These are phyloP conservation scores for Aythya baeri DNA, from an alignment of 2,113 vertebrate species.

Conservation along the genomic window DNA sequence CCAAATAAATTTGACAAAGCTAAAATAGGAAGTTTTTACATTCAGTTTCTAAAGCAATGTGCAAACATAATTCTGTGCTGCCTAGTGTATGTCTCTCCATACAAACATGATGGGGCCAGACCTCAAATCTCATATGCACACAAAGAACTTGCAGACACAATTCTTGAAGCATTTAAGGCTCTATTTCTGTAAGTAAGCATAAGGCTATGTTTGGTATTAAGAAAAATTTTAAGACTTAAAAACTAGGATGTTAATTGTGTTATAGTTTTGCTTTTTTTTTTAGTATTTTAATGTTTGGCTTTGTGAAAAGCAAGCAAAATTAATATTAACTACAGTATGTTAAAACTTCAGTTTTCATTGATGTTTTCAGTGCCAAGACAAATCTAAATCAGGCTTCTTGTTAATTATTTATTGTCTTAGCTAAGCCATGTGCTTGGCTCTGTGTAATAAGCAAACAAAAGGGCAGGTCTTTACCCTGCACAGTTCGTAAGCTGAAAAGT, in stretches of 20 bases:
- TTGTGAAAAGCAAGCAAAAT: background rate
- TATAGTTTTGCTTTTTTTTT: background rate
- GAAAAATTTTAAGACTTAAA: background rate
- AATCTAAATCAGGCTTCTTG: background rate
- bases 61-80: background rate
- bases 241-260: background rate
- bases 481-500: background rate
- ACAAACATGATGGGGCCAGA: background rate
- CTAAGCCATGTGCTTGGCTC: background rate
- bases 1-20: background rate
- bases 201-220: background rate
- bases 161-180: background rate
- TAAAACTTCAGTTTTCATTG: background rate
- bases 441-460: background rate
- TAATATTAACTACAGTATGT: background rate
- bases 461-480: background rate
- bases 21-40: background rate
- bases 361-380: background rate
- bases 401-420: constrained; percentile 9
- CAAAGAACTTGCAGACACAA: background rate
- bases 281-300: background rate
- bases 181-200: background rate
- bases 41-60: background rate
- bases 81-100: background rate
- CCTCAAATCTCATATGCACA: background rate